phyloP scores from a whole-genome alignment of 2,888 invertebrate species.

The Zaprionus obscuricornis region DNA sequence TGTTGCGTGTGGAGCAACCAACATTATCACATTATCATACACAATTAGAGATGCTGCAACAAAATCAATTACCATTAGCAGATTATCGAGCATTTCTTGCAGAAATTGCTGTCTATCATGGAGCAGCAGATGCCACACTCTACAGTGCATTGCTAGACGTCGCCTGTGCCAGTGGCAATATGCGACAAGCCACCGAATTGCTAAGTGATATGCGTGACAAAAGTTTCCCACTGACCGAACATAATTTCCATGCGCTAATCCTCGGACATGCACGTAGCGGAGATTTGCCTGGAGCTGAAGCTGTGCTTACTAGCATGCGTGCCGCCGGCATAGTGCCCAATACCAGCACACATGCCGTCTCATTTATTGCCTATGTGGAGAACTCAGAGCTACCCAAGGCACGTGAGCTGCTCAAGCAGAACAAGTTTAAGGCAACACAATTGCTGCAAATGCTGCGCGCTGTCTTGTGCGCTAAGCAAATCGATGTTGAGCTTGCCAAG shows the following conservation, averaged over 20 bases:
- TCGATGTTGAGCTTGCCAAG: conserved; percentile 51
- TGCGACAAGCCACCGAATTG: conserved; percentile 85
- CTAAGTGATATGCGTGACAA: conserved; percentile 86
- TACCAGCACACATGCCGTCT: conserved; percentile 84
- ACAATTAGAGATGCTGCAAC: conserved; percentile 85
- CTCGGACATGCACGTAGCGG: conserved; percentile 84
- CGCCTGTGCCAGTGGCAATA: conserved; percentile 85
- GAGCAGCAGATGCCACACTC: conserved; percentile 80
- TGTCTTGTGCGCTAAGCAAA: conserved; percentile 4
- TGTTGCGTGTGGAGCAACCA: conserved; percentile 80
- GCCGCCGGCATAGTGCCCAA: conserved; percentile 84
- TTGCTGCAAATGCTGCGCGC: conserved; percentile 67
- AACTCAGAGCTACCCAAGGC: conserved; percentile 82
- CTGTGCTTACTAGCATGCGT: conserved; percentile 86
- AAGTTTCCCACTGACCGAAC: conserved; percentile 85
- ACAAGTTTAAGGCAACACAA: conserved; percentile 66
- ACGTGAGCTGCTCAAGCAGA: conserved; percentile 53
- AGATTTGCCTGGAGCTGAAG: conserved; percentile 83
- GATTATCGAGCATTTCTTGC: conserved; percentile 65
- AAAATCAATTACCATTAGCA: conserved; percentile 85
- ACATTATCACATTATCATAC: conserved; percentile 84
- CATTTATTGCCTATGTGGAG: conserved; percentile 84
- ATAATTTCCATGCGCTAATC: conserved; percentile 86
- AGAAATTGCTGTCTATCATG: conserved; percentile 82
- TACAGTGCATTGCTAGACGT: conserved; percentile 86